These are phyloP conservation scores for Tuta absoluta DNA, from an alignment of 2,888 invertebrate species.

Conservation along the genomic window DNA sequence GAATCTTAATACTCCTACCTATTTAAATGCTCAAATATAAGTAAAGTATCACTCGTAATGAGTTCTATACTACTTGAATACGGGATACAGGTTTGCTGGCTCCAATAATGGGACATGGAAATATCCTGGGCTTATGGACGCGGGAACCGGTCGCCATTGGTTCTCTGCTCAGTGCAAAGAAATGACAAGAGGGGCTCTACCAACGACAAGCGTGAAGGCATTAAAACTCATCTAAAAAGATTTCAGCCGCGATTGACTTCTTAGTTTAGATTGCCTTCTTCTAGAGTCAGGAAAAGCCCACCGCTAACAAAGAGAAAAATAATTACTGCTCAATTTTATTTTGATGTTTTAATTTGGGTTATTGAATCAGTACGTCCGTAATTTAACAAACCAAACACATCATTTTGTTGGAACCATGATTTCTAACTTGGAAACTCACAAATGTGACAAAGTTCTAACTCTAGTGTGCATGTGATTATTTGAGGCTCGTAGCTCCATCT, in stretches of 20 bases:
- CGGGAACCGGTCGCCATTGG: conserved; percentile 44
- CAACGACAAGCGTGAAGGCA: too few relatives aligned
- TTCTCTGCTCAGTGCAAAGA: background rate
- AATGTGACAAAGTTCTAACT: conserved; percentile 17
- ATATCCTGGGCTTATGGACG: conserved; percentile 41
- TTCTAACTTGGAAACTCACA: background rate
- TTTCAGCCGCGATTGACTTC: too few relatives aligned
- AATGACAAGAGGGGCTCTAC: background rate
- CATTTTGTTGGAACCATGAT: background rate
- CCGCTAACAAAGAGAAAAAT: too few relatives aligned
- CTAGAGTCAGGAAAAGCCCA: too few relatives aligned
- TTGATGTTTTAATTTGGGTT: too few relatives aligned
- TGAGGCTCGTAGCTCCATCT: conserved; percentile 34
- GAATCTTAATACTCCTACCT: conserved; percentile 6
- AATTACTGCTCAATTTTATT: too few relatives aligned
- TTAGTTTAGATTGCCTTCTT: too few relatives aligned
- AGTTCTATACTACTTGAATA: conserved; percentile 13
- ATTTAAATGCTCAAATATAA: background rate
- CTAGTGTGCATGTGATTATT: background rate
- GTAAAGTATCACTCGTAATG: conserved; percentile 8
- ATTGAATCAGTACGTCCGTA: too few relatives aligned
- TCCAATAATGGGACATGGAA: conserved; percentile 42
- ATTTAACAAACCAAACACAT: too few relatives aligned
- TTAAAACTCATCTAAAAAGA: too few relatives aligned
- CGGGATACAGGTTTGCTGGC: conserved; percentile 29